phyloP scores from a whole-genome alignment of 2,113 vertebrate species.

The Mirza zaza region DNA sequence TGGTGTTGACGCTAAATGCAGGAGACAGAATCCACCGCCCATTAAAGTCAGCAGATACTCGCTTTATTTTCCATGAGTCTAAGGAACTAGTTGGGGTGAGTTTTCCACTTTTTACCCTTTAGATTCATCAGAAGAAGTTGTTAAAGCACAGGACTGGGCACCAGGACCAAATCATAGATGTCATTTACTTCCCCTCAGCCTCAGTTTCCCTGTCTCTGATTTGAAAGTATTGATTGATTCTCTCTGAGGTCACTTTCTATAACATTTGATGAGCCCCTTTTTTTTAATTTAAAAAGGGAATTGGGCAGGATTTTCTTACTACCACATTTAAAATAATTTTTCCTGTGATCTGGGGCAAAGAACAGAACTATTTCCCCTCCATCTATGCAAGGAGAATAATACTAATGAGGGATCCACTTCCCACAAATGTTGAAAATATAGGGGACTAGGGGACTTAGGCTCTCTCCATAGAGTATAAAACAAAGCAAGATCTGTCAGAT shows the following conservation, averaged over 20 bases:
- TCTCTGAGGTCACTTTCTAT: neutral
- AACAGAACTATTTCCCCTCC: neutral
- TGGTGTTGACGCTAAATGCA: no score
- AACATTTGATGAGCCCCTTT: neutral
- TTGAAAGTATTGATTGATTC: neutral
- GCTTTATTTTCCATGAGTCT: neutral
- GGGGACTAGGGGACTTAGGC: neutral
- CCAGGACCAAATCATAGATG: neutral
- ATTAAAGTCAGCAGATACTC: no score
- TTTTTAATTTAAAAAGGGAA: neutral
- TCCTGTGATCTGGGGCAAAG: neutral
- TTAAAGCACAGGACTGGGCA: neutral
- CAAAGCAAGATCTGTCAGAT: constrained; percentile 13
- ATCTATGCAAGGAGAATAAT: neutral
- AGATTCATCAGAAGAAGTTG: neutral
- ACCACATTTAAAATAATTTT: neutral
- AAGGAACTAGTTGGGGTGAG: neutral
- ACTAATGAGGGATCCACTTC: neutral
- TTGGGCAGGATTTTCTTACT: neutral
- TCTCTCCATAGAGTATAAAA: constrained; percentile 30
- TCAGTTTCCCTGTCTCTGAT: neutral
- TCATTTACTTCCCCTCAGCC: neutral
- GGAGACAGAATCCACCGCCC: no score
- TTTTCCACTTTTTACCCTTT: neutral
- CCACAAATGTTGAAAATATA: constrained; percentile 37